phyloP scores from a whole-genome alignment of 2,888 invertebrate species.

The Dusona sp. region DNA sequence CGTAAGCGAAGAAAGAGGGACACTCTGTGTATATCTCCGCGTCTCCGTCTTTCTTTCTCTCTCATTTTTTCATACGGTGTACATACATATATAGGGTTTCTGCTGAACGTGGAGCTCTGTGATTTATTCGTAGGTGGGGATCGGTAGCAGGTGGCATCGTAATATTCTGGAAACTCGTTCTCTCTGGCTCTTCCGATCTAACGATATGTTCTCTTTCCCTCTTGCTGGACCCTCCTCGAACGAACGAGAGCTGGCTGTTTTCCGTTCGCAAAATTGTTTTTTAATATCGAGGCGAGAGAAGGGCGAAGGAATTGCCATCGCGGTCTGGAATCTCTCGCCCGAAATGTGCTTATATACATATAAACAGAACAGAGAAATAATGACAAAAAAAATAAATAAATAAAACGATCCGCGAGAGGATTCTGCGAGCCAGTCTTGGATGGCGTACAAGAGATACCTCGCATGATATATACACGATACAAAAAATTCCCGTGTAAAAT shows the following conservation, averaged over 20 bases:
- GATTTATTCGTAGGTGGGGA: slow-evolving; percentile 70
- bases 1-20: slow-evolving; percentile 38
- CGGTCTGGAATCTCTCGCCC: slow-evolving; percentile 47
- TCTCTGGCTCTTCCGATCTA: slow-evolving; percentile 46
- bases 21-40: slow-evolving; percentile 34
- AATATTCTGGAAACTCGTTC: slow-evolving; percentile 67
- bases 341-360: slow-evolving; percentile 46
- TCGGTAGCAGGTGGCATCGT: slow-evolving; percentile 70
- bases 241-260: slow-evolving; percentile 56
- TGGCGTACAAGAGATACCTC: slow-evolving; percentile 1
- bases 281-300: slow-evolving; percentile 64
- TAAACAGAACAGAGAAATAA: neutral
- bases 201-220: slow-evolving; percentile 29
- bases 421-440: slow-evolving; percentile 23
- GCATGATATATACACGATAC: no score
- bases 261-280: slow-evolving; percentile 66
- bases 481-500: neutral
- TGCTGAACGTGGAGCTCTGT: slow-evolving; percentile 51
- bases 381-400: slow-evolving; percentile 23
- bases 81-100: slow-evolving; percentile 48
- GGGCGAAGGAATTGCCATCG: slow-evolving; percentile 61
- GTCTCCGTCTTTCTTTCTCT: slow-evolving; percentile 35
- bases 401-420: slow-evolving; percentile 26
- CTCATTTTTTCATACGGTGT: slow-evolving; percentile 36
- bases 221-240: slow-evolving; percentile 41